Evolutionary conservation across 92 coral and sea anemone species (phyloP).

Genomic region (Siderastrea siderea): DNA sequence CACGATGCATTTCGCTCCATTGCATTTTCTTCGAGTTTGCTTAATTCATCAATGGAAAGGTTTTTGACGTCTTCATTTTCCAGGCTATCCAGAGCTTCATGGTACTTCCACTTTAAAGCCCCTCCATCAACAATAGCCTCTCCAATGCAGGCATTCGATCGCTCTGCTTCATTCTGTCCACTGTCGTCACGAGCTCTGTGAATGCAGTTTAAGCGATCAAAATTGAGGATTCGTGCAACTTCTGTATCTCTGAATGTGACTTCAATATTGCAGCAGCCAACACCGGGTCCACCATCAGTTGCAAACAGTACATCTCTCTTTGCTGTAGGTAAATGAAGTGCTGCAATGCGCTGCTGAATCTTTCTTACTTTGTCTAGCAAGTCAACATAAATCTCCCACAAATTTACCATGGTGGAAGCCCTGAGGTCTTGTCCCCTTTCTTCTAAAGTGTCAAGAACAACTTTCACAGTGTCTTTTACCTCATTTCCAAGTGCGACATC

Average conservation of each 20-base stretch:
- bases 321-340: slow-evolving; percentile 40
- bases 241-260: slow-evolving; percentile 47
- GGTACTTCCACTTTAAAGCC: too few species aligned
- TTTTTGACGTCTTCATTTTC: too few species aligned
- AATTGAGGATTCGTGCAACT: slow-evolving; percentile 69
- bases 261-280: slow-evolving; percentile 48
- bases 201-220: slow-evolving; percentile 33
- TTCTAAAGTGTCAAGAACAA: slow-evolving; percentile 28
- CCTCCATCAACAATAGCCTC: too few species aligned
- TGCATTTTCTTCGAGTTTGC: slow-evolving; percentile 62
- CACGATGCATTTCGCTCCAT: slow-evolving; percentile 64
- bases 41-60: slow-evolving; percentile 59
- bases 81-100: too few species aligned
- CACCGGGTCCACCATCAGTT: slow-evolving; percentile 77
- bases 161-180: slow-evolving; percentile 68
- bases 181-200: too few species aligned
- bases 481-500: slow-evolving; percentile 64
- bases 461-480: slow-evolving; percentile 43
- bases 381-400: slow-evolving; percentile 36
- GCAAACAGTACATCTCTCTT: slow-evolving; percentile 33
- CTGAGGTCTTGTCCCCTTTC: slow-evolving; percentile 35
- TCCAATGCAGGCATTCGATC: too few species aligned
- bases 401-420: slow-evolving; percentile 30
- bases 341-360: slow-evolving; percentile 30
- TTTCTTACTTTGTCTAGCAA: slow-evolving; percentile 53